phyloP scores from a whole-genome alignment of 1,140 invertebrate species.

The Eupristina koningsbergeri region DNA sequence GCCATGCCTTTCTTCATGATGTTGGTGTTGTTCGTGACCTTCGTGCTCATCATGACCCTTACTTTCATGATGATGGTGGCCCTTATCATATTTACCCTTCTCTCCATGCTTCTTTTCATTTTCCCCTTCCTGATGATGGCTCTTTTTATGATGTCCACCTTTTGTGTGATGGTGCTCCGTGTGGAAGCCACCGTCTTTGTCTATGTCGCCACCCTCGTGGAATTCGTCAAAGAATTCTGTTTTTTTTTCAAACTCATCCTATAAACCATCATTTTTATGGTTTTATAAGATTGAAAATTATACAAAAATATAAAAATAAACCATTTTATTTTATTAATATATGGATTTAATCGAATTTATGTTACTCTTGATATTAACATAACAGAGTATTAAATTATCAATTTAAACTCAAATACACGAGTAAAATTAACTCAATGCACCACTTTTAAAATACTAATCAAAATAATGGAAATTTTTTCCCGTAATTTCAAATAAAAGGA shows the following conservation, averaged over 20 bases:
- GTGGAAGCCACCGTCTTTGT: constrained; percentile 68
- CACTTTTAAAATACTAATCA: too few species aligned
- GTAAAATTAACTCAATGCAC: too few species aligned
- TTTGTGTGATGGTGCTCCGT: constrained; percentile 65
- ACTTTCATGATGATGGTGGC: constrained; percentile 73
- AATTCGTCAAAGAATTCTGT: constrained; percentile 74
- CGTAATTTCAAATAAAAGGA: too few species aligned
- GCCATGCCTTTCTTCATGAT: constrained; percentile 67
- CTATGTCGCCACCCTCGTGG: constrained; percentile 68
- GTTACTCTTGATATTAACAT: too few species aligned
- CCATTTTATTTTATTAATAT: too few species aligned
- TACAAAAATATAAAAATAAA: too few species aligned
- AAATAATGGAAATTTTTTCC: too few species aligned
- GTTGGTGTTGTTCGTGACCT: constrained; percentile 57
- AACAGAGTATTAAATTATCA: too few species aligned
- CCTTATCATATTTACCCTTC: constrained; percentile 75
- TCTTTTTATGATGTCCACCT: constrained; percentile 70
- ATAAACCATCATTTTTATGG: not conserved
- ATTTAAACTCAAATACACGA: too few species aligned
- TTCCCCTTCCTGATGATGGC: constrained; percentile 71
- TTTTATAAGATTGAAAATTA: too few species aligned
- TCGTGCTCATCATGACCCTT: constrained; percentile 75
- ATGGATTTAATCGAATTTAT: too few species aligned
- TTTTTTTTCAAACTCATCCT: constrained; percentile 74
- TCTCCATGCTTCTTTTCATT: constrained; percentile 76